A percentile compares a stretch with the other conserved stretches of the same genome.
These are phyloP conservation scores for Sturnira hondurensis DNA, from an alignment of 2,113 vertebrate genomes.

Conservation along the genomic window DNA sequence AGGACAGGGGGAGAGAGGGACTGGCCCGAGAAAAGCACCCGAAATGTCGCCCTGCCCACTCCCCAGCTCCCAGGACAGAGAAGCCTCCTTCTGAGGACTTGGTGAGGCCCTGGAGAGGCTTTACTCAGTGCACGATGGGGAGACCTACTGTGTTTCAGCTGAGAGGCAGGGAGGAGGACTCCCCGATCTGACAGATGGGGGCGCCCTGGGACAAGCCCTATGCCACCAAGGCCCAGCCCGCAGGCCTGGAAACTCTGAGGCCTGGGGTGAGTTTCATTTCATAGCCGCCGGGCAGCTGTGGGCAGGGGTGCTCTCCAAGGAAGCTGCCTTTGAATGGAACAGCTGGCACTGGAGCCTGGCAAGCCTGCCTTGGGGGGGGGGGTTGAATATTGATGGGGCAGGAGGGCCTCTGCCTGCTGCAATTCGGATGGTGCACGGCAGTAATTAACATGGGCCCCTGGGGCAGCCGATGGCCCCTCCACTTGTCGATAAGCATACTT, in stretches of 20 bases:
- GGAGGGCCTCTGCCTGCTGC: not conserved
- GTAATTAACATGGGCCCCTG: rapidly evolving
- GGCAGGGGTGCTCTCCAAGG: not conserved
- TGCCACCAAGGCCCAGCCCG: not conserved
- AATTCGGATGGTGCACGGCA: rapidly evolving
- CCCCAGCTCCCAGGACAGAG: not conserved
- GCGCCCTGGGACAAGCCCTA: not conserved
- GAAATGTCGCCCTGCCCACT: rapidly evolving
- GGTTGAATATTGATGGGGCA: rapidly evolving
- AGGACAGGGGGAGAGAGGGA: not conserved
- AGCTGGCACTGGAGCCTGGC: not conserved
- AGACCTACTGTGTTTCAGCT: not conserved
- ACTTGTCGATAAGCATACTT: rapidly evolving
- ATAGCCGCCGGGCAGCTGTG: not conserved
- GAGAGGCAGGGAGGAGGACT: not conserved
- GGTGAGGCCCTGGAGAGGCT: not conserved
- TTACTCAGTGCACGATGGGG: not conserved
- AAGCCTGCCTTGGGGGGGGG: not conserved
- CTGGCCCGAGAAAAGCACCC: not conserved
- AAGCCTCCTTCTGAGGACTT: not conserved
- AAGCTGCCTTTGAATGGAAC: not conserved
- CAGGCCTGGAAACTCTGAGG: not conserved
- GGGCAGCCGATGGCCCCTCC: rapidly evolving
- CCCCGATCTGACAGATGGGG: not conserved
- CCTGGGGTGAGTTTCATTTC: not conserved